These are phyloP conservation scores for Chorisops tibialis DNA, from an alignment of 2,888 invertebrate species.

Conservation along the genomic window DNA sequence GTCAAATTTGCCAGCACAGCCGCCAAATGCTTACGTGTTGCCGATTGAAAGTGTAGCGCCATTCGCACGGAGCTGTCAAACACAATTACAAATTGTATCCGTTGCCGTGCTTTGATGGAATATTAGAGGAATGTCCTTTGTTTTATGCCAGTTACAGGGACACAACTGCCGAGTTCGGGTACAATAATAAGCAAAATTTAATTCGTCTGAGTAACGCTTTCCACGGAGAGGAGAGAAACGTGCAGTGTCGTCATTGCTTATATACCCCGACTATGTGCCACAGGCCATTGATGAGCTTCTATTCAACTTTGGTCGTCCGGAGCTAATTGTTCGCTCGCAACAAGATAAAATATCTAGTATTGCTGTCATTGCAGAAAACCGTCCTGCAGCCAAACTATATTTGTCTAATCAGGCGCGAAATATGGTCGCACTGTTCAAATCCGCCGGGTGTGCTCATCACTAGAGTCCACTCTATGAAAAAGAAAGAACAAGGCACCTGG, in stretches of 20 bases:
- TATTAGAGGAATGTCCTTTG: constrained; percentile 31
- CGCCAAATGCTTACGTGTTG: too few species aligned
- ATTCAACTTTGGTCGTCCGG: constrained; percentile 35
- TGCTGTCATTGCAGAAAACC: constrained; percentile 29
- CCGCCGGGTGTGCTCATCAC: neutral
- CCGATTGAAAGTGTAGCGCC: too few species aligned
- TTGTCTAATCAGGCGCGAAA: neutral
- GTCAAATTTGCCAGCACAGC: too few species aligned
- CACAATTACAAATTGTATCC: neutral
- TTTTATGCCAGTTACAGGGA: constrained; percentile 39
- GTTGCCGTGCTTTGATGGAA: neutral
- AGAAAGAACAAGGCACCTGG: too few species aligned
- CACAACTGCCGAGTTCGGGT: constrained; percentile 16
- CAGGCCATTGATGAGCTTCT: constrained; percentile 30
- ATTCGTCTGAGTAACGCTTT: constrained; percentile 9
- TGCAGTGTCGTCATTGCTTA: neutral
- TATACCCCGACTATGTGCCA: neutral
- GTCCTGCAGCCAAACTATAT: constrained; percentile 24
- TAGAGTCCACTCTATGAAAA: too few species aligned
- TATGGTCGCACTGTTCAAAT: neutral
- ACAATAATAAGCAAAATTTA: constrained; percentile 10
- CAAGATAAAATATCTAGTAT: constrained; percentile 31
- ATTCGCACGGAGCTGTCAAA: too few species aligned
- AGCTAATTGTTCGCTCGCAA: constrained; percentile 33
- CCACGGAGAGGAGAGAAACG: neutral